phyloP scores from a whole-genome alignment of 2,797 vertebrate species.

The Anabas testudineus region DNA sequence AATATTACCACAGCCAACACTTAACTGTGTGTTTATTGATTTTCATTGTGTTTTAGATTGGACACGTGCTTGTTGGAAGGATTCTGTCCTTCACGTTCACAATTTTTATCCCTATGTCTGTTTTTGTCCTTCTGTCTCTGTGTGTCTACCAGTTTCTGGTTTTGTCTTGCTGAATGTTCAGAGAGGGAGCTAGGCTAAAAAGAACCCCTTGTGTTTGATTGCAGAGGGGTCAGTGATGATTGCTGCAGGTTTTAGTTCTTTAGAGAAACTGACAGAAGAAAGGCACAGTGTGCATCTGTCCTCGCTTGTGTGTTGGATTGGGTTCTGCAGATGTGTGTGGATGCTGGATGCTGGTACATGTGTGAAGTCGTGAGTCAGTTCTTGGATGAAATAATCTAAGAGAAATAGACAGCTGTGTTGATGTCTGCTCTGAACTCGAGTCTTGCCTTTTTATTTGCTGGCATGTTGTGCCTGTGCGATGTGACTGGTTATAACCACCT shows the following conservation, averaged over 20 bases:
- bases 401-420: slow-evolving; percentile 29
- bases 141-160: slow-evolving; percentile 17
- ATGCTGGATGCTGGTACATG: background rate
- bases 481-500: slow-evolving; percentile 45
- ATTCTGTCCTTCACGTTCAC: no score
- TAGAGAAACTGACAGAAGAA: slow-evolving; percentile 47
- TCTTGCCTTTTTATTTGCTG: slow-evolving; percentile 18
- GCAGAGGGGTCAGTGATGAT: slow-evolving; percentile 61
- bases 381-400: slow-evolving; percentile 1
- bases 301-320: background rate
- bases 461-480: slow-evolving; percentile 38
- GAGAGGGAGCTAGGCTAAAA: slow-evolving; percentile 26
- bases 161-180: slow-evolving; percentile 55
- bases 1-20: no score
- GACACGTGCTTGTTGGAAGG: no score
- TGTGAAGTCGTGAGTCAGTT: slow-evolving; percentile 18
- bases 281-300: slow-evolving; percentile 8
- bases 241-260: slow-evolving; percentile 49
- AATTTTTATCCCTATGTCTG: background rate
- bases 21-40: no score
- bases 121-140: background rate
- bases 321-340: background rate
- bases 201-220: slow-evolving; percentile 59
- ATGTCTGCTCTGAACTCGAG: slow-evolving; percentile 27
- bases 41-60: no score